These are phyloP conservation scores for Ageneiosus marmoratus DNA, from an alignment of 2,113 vertebrate species.

Conservation along the genomic window DNA sequence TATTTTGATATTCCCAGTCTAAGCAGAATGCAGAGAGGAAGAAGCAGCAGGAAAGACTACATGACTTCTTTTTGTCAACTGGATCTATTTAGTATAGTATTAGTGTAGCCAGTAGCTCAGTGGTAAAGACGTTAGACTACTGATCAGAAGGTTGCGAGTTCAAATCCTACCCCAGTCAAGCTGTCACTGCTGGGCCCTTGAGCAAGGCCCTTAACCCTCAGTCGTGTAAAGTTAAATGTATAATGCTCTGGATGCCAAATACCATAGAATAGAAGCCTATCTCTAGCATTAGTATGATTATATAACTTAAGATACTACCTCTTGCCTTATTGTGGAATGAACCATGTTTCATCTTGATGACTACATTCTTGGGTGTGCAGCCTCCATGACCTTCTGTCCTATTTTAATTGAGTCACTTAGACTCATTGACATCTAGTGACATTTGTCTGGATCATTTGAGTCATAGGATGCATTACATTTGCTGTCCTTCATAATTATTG, in stretches of 20 bases:
- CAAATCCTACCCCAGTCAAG: no score
- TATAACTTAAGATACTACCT: no score
- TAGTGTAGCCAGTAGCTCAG: no score
- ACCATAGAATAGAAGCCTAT: background rate
- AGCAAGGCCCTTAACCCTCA: no score
- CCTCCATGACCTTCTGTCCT: background rate
- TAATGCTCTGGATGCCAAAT: no score
- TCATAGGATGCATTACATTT: background rate
- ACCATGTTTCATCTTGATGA: background rate
- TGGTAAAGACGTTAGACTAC: no score
- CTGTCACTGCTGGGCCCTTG: no score
- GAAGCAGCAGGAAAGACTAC: background rate
- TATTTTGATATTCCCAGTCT: background rate
- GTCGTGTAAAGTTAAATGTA: no score
- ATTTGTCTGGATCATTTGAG: background rate
- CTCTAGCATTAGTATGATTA: no score
- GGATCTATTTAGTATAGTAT: background rate
- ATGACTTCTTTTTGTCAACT: background rate
- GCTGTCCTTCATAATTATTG: constrained; percentile 1
- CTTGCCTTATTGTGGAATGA: background rate
- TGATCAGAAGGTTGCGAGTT: no score
- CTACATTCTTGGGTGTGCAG: background rate
- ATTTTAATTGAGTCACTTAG: background rate
- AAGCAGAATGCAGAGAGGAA: background rate
- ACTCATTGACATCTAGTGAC: background rate